Base-by-base conservation (phyloP, 2,113 vertebrate genomes). In the Gopherus flavomarginatus region DNA sequence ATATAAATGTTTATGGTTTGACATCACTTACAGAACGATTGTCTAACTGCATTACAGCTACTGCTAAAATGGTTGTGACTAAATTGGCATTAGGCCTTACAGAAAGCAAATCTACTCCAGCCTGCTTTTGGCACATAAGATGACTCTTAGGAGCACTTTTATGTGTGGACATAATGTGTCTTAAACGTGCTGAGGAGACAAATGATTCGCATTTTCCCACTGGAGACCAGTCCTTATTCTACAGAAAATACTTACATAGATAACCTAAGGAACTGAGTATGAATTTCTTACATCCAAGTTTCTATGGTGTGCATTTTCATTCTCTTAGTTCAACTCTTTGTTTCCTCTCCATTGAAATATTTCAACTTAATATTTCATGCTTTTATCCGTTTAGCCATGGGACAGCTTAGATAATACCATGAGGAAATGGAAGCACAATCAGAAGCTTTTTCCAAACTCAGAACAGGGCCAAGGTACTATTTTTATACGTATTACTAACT, bases 401-500 rank as follows among this genome's bases (percentile, higher is more conserved):
- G 21, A 38, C 26, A 89, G 86, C 93, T 95, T 97, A 93, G 96
- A 96, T 93, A 86, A 94, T 81, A 56, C 47, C 22, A 50, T 83
- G 47, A 95, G 69, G 96, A 97, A 96, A 92, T 88, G 56, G 42
- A 95, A 96, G n/a, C 31, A 94, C 3, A 31, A 95, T 87, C 83
- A 95, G 86, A 82, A 24, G 57, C 89, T 85, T 87, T 88, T 89
- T 29, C 90, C 72, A 91, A 94, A 97, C 90, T 92, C 65, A 80
- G 87, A 95, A 75, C 2, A 77, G 81, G 38, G n/a, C 85, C 2
- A 5, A 12, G 57, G 4, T 78, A 24, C 52, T 96, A 96, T 97
- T 96, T 97, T 92, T 92, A n/a, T 82, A 26, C 57, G 29, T 95
- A 52, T 79, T 87, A 24, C 96, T 96, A 95, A 94, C 94, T 92